Evolutionary conservation across 2,888 invertebrate genomes (phyloP).

Genomic region (Eilema caniola): DNA sequence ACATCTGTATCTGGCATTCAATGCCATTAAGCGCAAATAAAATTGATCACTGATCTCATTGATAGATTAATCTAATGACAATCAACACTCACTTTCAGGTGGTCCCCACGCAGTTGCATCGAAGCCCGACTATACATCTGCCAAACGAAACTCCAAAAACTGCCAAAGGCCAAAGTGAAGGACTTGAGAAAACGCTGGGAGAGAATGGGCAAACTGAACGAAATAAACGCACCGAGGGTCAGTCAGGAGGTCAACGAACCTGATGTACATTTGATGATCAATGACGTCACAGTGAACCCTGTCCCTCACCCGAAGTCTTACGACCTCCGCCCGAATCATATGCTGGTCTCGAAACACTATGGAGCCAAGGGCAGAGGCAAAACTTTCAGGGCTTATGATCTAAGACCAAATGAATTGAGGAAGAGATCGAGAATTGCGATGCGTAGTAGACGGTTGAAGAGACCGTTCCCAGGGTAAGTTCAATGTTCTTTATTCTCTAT

Average conservation of each 20-base stretch:
- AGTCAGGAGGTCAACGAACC: slow-evolving; percentile 72
- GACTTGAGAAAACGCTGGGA: slow-evolving; percentile 81
- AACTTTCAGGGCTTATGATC: slow-evolving; percentile 51
- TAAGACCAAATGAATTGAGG: slow-evolving; percentile 69
- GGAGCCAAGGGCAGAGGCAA: slow-evolving; percentile 46
- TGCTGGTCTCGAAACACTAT: slow-evolving; percentile 43
- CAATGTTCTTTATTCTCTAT: too few species aligned
- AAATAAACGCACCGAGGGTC: slow-evolving; percentile 81
- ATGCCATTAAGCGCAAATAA: neutral
- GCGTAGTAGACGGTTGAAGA: slow-evolving; percentile 68
- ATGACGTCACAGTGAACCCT: slow-evolving; percentile 74
- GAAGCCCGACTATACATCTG: slow-evolving; percentile 90
- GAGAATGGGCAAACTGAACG: slow-evolving; percentile 84
- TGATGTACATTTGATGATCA: slow-evolving; percentile 57
- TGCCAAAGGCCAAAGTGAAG: slow-evolving; percentile 80
- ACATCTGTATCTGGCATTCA: neutral
- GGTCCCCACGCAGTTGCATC: slow-evolving; percentile 89
- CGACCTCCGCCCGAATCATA: slow-evolving; percentile 68
- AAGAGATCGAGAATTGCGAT: slow-evolving; percentile 66
- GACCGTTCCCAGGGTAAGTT: slow-evolving; percentile 83
- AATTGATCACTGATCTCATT: neutral
- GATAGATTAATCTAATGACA: slow-evolving; percentile 24
- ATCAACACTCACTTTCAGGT: slow-evolving; percentile 75
- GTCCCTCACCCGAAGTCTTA: slow-evolving; percentile 71
- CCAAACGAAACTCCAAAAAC: slow-evolving; percentile 87